phyloP scores from a whole-genome alignment of 2,797 vertebrate genomes.

The Pteronotus mesoamericanus region DNA sequence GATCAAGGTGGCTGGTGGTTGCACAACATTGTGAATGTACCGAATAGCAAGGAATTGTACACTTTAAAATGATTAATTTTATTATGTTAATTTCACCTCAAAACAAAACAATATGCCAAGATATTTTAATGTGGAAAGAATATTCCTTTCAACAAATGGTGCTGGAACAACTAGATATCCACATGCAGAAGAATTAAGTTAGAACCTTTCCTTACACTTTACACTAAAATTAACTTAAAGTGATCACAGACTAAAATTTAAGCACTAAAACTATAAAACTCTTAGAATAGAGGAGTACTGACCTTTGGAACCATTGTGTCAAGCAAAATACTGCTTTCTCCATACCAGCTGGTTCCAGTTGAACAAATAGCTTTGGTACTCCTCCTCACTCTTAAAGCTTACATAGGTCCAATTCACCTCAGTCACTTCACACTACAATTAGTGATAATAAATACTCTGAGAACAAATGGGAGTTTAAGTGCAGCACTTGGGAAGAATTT shows the following conservation, averaged over 20 bases:
- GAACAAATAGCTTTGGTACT: background rate
- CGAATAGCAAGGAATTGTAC: background rate
- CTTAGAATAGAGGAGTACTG: background rate
- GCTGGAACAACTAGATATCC: background rate
- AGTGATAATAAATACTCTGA: background rate
- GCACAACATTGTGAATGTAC: background rate
- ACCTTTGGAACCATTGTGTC: background rate
- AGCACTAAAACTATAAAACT: background rate
- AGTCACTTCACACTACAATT: background rate
- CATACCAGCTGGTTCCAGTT: background rate
- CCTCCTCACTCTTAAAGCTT: background rate
- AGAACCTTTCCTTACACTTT: background rate
- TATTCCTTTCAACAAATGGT: background rate
- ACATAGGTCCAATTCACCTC: background rate
- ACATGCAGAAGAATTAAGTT: background rate
- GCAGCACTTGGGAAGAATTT: background rate
- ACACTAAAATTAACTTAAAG: background rate
- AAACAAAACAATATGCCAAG: background rate
- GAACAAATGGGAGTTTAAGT: background rate
- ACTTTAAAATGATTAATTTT: background rate
- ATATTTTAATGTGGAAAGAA: background rate
- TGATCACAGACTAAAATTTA: background rate
- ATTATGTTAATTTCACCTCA: background rate
- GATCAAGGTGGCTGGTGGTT: background rate
- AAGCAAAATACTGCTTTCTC: slow-evolving; percentile 1